Conservation (phyloP, 1,140 invertebrate genomes). For the Teleogryllus occipitalis region DNA sequence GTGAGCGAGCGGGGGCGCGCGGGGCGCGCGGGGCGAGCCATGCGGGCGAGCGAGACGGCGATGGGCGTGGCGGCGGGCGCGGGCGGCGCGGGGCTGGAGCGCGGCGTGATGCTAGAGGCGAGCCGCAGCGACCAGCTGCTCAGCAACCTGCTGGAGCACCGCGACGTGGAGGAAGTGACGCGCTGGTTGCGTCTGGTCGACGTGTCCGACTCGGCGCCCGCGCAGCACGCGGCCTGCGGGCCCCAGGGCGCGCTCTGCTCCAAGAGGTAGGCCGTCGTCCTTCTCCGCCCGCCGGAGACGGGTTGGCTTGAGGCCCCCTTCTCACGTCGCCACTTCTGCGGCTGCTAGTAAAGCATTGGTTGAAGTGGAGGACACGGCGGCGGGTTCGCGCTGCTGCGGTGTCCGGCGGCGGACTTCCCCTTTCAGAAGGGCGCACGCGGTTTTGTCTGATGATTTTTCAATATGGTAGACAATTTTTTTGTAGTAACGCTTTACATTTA, state of each 20-base stretch:
- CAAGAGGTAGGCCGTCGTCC: neutral
- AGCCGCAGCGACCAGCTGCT: neutral
- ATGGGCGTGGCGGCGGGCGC: too few relatives aligned
- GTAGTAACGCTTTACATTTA: too few relatives aligned
- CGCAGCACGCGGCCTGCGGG: neutral
- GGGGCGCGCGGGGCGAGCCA: neutral
- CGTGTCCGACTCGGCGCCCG: neutral
- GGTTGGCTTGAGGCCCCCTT: too few relatives aligned
- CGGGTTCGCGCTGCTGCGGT: too few relatives aligned
- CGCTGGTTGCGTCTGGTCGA: conserved; percentile 2
- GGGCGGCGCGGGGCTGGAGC: neutral
- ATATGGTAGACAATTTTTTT: too few relatives aligned
- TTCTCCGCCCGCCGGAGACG: too few relatives aligned
- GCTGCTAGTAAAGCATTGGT: too few relatives aligned
- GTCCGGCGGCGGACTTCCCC: too few relatives aligned
- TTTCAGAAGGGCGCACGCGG: too few relatives aligned
- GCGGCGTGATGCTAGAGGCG: neutral
- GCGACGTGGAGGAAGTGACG: conserved; percentile 8
- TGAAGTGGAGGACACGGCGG: too few relatives aligned
- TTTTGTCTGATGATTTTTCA: too few relatives aligned
- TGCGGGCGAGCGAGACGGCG: neutral
- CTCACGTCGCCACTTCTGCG: too few relatives aligned
- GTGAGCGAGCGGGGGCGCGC: neutral
- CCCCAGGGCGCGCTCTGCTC: neutral
- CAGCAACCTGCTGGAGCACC: neutral